Evolutionary conservation across 2,113 vertebrate species (phyloP), one percentile per base, ranked within the genome.

Genomic region (Cebidichthys violaceus): DNA sequence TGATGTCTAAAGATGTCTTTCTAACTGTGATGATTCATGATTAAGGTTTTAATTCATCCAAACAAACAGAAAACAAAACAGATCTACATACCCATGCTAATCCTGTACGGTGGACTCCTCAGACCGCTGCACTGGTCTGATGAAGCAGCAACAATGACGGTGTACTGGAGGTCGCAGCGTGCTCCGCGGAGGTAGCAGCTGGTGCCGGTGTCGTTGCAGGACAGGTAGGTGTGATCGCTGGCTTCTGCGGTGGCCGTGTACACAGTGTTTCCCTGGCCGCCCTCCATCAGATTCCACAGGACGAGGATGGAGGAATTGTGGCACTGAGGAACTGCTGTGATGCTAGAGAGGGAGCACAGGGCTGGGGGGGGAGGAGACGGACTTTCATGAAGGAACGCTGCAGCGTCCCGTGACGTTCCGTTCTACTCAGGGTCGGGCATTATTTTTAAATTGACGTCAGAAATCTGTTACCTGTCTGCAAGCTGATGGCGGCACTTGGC

Each of bases 181-280:
- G 93, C 91, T 69, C n/a, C 88, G 0, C n/a, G 43, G 2, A 96
- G 86, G 68, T 87, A 87, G 86, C 95, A 95, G 70, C 88, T 90
- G 6, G 72, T 88, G 29, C 79, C 75, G 0, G 88, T 91, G 80
- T 54, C 64, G 39, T 86, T 93, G 80, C 95, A 96, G 29, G 70
- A 70, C 11, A 91, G 67, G 52, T 55, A 71, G 41, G 81, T 91
- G 1, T 24, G 43, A 76, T 93, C 88, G 0, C 82, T 85, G 33
- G 88, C 94, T 61, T 90, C 92, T n/a, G 93, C 95, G 33, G 86
- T 86, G 72, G 79, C 94, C 0, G 6, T 85, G 88, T 95, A 95
- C 54, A 82, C 27, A 0, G 84, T 72, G 59, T 65, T 52, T 57
- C 71, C 77, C 2, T 20, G 8, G 18, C 57, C 35, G 18, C 74